Evolutionary conservation across 2,888 invertebrate species (phyloP).

Genomic region (Dryomyza anilis): DNA sequence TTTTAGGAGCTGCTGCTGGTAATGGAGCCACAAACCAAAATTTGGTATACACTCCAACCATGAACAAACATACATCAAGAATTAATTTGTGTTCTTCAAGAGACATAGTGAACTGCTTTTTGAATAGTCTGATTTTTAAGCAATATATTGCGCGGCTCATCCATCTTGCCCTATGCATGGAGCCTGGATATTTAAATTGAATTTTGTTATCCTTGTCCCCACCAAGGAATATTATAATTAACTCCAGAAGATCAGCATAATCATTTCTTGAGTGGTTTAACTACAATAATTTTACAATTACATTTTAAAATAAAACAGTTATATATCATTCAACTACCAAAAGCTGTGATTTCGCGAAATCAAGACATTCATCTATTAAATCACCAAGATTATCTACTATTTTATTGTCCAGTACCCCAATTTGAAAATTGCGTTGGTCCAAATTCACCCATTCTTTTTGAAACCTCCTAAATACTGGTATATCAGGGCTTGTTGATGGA

Average conservation of each 20-base stretch:
- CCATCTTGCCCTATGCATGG: neutral
- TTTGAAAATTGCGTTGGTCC: neutral
- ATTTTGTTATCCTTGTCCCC: neutral
- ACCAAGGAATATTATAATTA: conserved; percentile 1
- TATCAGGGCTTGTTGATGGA: neutral
- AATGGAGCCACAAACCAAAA: neutral
- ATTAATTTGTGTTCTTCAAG: neutral
- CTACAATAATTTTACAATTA: neutral
- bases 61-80: neutral
- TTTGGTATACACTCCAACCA: neutral
- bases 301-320: neutral
- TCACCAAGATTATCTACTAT: neutral
- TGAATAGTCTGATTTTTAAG: neutral
- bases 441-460: neutral
- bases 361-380: neutral
- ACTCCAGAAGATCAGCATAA: neutral
- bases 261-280: neutral
- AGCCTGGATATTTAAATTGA: neutral
- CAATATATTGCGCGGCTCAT: neutral
- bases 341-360: neutral
- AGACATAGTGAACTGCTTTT: neutral
- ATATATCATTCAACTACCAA: neutral
- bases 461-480: neutral
- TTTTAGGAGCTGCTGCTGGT: neutral
- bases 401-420: neutral